Evolutionary conservation across 2,888 invertebrate species (phyloP).

Genomic region (Hirtodrosophila alboralis): DNA sequence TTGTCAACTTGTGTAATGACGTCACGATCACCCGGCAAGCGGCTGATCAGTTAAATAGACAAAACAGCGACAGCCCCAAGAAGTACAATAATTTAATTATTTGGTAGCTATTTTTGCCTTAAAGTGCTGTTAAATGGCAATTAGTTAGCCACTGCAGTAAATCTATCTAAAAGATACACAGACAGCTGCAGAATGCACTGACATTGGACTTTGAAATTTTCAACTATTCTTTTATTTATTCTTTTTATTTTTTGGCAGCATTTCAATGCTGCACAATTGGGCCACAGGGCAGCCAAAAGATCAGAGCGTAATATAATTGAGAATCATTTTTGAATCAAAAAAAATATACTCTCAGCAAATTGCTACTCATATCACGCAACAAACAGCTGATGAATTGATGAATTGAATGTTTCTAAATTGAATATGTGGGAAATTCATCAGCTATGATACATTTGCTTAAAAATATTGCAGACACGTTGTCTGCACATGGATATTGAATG

Average conservation of each 20-base stretch:
- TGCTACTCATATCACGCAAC: conserved; percentile 25
- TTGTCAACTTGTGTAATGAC: conserved; percentile 52
- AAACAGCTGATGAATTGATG: conserved; percentile 51
- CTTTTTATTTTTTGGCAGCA: conserved; percentile 66
- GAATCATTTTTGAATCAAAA: neutral
- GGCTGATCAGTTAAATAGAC: conserved; percentile 59
- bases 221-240: too few species aligned
- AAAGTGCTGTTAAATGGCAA: conserved; percentile 71
- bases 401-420: neutral
- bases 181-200: conserved; percentile 47
- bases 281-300: conserved; percentile 29
- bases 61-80: conserved; percentile 18
- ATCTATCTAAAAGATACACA: conserved; percentile 31
- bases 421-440: too few species aligned
- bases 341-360: conserved; percentile 5
- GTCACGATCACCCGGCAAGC: conserved; percentile 72
- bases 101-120: conserved; percentile 43
- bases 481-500: conserved; percentile 55
- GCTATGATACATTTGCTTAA: conserved; percentile 1
- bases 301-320: conserved; percentile 7
- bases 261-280: conserved; percentile 64
- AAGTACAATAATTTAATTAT: conserved; percentile 22
- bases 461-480: conserved; percentile 55
- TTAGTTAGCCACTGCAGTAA: conserved; percentile 39
- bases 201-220: conserved; percentile 68